Base-by-base conservation (phyloP, 2,113 vertebrate species). In the Solea solea region DNA sequence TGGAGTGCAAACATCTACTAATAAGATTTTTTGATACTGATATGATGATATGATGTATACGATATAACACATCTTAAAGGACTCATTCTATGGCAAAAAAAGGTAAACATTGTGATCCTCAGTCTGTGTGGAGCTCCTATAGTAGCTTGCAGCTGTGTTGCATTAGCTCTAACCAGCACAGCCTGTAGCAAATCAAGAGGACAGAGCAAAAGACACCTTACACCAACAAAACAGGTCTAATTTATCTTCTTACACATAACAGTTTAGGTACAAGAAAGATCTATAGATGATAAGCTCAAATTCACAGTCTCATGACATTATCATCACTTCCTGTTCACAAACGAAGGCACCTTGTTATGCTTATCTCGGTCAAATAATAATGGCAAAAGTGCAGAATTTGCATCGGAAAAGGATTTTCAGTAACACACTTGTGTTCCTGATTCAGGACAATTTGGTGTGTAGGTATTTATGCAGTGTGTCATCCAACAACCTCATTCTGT, bases 101-200 rank as follows among this genome's bases (percentile, higher is more conserved):
- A 46, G 13, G 1, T 2, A 11, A 48, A 13, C 9, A 12, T 34
- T 3, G 12, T 5, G 49, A 21, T n/a, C 15, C 56, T 21, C 15
- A 25, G 25, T 40, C 1, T 1, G 4, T 7, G 5, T 46, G 27
- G 6, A 14, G 2, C 7, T 58, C 39, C 0, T 12, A n/a, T 10
- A 9, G 28, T 15, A 0, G 25, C 56, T 10, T 46, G 14, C 41
- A 56, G 61, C 51, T 51, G 44, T 41, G 5, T 14, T 60, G 15
- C 15, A 14, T 70, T 65, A 57, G 40, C 40, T 51, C 45, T 16
- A 58, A 54, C 71, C 63, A 46, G 46, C 54, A 51, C 15, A 53
- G 6, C 9, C 10, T 46, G 50, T 14, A 27, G 53, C 59, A 67
- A 64, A 72, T 79, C 57, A 64, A 55, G 21, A 6, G 11, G 56